Conservation (phyloP, 2,888 invertebrate genomes). For the Cerastis leucographa region DNA sequence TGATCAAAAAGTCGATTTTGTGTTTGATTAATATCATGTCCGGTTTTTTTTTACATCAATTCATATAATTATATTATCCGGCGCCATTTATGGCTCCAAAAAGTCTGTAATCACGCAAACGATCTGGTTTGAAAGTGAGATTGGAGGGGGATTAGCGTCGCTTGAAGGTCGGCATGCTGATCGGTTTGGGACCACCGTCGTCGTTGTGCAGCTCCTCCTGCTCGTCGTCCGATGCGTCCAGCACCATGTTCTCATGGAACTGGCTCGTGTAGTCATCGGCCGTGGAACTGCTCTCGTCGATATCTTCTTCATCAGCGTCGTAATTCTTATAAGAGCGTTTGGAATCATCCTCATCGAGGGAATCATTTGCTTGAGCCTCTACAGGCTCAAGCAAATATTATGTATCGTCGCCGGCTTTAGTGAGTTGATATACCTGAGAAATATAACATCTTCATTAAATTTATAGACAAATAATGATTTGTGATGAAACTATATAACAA, state of each 20-base stretch:
- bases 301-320: slow-evolving; percentile 55
- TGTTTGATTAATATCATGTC: not conserved
- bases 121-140: not conserved
- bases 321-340: slow-evolving; percentile 26
- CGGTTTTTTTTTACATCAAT: not conserved
- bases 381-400: slow-evolving; percentile 63
- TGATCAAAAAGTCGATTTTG: not conserved
- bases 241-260: slow-evolving; percentile 42
- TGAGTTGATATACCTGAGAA: slow-evolving; percentile 78
- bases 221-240: slow-evolving; percentile 13
- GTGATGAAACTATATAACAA: not conserved
- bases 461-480: not conserved
- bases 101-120: slow-evolving; percentile 2
- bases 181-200: not conserved
- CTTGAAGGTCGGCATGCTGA: not conserved
- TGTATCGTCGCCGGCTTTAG: slow-evolving; percentile 61
- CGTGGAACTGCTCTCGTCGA: slow-evolving; percentile 41
- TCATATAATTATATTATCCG: no score
- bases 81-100: not conserved
- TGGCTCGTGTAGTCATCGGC: slow-evolving; percentile 40
- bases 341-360: slow-evolving; percentile 20
- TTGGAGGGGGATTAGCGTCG: slow-evolving; percentile 9
- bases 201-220: slow-evolving; percentile 15
- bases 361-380: slow-evolving; percentile 58
- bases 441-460: slow-evolving; percentile 4